Base-by-base conservation (phyloP, 2,888 invertebrate genomes). In the Autographa gamma region DNA sequence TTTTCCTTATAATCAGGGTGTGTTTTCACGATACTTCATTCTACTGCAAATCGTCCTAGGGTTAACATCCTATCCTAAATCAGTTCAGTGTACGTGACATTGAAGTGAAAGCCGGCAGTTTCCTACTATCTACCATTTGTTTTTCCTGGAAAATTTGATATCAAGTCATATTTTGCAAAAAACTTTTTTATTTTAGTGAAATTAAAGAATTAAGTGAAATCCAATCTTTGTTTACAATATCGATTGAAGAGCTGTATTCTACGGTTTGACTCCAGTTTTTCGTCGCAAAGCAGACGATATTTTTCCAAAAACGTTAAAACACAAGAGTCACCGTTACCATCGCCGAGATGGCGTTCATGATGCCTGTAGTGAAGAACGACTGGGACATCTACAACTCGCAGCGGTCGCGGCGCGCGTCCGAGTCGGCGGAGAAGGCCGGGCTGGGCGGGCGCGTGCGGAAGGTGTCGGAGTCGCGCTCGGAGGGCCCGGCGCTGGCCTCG, bases 321-420 rank as follows among this genome's bases (percentile, higher is more conserved):
- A 80, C 86, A 93, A 90, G 94, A 93, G 90, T 82, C 86, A 90
- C 93, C 92, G 92, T 90, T 83, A 80, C 86, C 89, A 86, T 85
- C 94, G 93, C 88, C 93, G 94, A 93, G 93, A 98, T 98, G 98
- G 98, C 98, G 96, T 98, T 98, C 96, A 98, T 98, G 98, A 98
- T 98, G 98, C 98, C 98, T 72, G 98, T 98, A 81, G 97, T 98
- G 95, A 98, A 98, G 96, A 98, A 98, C 96, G 98, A 98, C 93
- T 98, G 98, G 97, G 98, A 98, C 93, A 98, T 98, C 89, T 98
- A 98, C 96, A 98, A 98, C 96, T 97, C 98, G 80, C 97, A 97
- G 91, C 97, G 98, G 77, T 96, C 97, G 69, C 96, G 98, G 83
- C 96, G 97, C 80, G 96, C 97, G 59, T 98, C 98, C 11, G 98